phyloP scores from a whole-genome alignment of 2,888 invertebrate genomes.

The Hirtodrosophila duncani region DNA sequence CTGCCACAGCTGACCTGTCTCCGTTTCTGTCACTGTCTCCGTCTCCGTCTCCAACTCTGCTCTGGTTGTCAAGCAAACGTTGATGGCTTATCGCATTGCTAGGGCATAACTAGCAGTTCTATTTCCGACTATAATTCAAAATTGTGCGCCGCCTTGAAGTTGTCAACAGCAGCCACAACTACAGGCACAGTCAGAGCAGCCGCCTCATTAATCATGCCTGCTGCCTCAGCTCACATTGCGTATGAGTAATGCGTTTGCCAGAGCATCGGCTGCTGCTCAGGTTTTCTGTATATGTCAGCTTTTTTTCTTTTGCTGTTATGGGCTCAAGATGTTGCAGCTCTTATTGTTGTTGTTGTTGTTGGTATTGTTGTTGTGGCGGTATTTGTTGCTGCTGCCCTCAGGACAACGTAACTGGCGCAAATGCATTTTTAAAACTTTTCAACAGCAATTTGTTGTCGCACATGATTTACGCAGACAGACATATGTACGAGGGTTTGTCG shows the following conservation, averaged over 20 bases:
- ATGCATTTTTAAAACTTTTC: slow-evolving; percentile 61
- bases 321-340: slow-evolving; percentile 31
- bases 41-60: slow-evolving; percentile 1
- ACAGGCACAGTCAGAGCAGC: slow-evolving; percentile 7
- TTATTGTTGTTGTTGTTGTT: not conserved
- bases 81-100: slow-evolving; percentile 68
- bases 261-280: slow-evolving; percentile 1
- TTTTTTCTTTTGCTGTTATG: slow-evolving; percentile 2
- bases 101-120: slow-evolving; percentile 33
- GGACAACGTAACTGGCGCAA: slow-evolving; percentile 35
- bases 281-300: slow-evolving; percentile 8
- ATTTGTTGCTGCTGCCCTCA: slow-evolving; percentile 5
- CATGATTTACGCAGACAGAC: slow-evolving; percentile 41
- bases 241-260: slow-evolving; percentile 61
- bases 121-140: slow-evolving; percentile 65
- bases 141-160: slow-evolving; percentile 44
- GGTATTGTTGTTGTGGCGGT: not conserved
- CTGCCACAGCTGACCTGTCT: slow-evolving; percentile 58
- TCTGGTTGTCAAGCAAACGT: slow-evolving; percentile 35
- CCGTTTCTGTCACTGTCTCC: no score
- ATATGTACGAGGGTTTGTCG: not conserved
- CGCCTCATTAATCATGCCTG: slow-evolving; percentile 54
- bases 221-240: slow-evolving; percentile 37
- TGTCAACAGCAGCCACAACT: slow-evolving; percentile 56
- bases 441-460: slow-evolving; percentile 59